Evolutionary conservation across 35 echinoderm and acorn worm genomes (phyloP), one percentile per base, ranked within the genome.

Genomic region (Stichopus chloronotus): DNA sequence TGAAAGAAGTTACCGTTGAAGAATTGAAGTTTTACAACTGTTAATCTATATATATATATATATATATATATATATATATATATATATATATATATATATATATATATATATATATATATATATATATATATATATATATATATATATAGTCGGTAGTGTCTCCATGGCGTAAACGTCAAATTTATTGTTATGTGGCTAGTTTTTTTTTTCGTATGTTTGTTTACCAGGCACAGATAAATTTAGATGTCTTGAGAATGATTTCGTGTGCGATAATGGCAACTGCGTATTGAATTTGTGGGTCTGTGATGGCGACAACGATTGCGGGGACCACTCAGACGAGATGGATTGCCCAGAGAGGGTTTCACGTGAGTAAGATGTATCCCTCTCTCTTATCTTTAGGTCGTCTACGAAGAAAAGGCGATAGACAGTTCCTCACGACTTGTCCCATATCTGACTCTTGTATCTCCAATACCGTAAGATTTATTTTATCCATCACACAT

Each of bases 41-140:
- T 79, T 12, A 12, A 79, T 79, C 8, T 53, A 79, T 79, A 5
- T 79, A 79, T 79, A 79, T 79, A 79, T 4, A 79, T 79, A 79
- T 79, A 79, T 79, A 79, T 79, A 79, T 79, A 79, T 79, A 79
- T 79, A 52, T 79, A 52, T 79, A 79, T 79, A 79, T 79, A 52
- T 23, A 79, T 79, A 79, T 79, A 79, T 79, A 79, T 8, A 79
- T 79, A 79, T 79, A 79, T 79, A 79, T 79, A 79, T 79, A 8
- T 79, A 79, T 79, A 79, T 79, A 79, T 79, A 79, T 79, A 79
- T 79, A 79, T 79, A 79, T 79, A 79, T 79, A 79, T 79, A 79
- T 79, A 79, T 79, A 79, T 79, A 79, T 79, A 79, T 79, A 79
- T 79, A 79, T 79, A 52, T 79, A 79, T 79, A 79, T 79, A 52